Evolutionary conservation across 2,797 vertebrate species (phyloP).

Genomic region (Tragopan temminckii): DNA sequence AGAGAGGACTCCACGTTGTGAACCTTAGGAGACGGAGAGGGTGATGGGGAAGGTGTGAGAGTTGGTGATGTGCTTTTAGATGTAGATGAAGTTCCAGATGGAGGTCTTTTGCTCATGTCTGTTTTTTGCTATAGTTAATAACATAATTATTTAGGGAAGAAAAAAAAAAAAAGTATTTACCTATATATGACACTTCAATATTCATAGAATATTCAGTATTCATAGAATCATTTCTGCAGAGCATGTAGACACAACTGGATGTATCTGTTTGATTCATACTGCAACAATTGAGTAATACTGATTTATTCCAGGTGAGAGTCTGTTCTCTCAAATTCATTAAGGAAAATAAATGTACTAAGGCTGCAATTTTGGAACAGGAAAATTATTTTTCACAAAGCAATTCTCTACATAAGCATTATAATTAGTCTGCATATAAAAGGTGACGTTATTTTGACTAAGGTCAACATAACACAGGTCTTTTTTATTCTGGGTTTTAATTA

Average conservation of each 20-base stretch:
- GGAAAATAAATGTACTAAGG: neutral
- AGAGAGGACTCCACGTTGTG: conserved; percentile 85
- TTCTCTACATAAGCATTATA: neutral
- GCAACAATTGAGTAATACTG: neutral
- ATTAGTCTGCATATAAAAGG: neutral
- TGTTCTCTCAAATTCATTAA: neutral
- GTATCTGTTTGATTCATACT: neutral
- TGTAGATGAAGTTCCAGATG: conserved; percentile 92
- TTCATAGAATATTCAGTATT: neutral
- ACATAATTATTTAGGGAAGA: neutral
- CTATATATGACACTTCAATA: neutral
- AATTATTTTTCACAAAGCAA: neutral
- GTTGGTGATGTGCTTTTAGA: conserved; percentile 98
- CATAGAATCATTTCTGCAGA: neutral
- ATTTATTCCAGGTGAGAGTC: neutral
- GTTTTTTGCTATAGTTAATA: conserved; percentile 83
- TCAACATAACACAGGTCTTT: neutral
- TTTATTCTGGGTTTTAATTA: neutral
- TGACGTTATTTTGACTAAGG: neutral
- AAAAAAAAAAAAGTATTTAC: neutral
- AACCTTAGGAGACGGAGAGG: conserved; percentile 90
- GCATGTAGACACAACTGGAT: neutral
- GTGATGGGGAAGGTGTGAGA: conserved; percentile 89
- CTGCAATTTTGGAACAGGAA: neutral
- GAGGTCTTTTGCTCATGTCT: conserved; percentile 89